phyloP scores from a whole-genome alignment of 2,888 invertebrate genomes.

The Nomada hirtipes region DNA sequence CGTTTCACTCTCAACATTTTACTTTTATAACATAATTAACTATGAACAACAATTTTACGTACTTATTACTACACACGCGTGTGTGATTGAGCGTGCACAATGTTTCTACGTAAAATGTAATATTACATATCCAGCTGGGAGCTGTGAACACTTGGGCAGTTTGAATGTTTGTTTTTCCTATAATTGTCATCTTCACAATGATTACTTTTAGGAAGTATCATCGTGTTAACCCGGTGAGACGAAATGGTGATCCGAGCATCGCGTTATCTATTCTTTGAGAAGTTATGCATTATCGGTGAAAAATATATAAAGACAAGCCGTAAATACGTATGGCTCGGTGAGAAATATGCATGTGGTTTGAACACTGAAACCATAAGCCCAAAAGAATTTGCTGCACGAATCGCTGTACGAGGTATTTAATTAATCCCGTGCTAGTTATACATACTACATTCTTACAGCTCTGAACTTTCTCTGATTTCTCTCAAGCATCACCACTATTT shows the following conservation, averaged over 20 bases:
- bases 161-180: constrained; percentile 74
- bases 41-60: constrained; percentile 67
- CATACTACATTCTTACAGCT: not conserved
- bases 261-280: not conserved
- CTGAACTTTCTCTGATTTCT: not conserved
- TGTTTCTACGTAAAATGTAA: constrained; percentile 76
- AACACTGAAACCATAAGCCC: not conserved
- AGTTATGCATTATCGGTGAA: not conserved
- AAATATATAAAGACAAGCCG: not conserved
- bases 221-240: constrained; percentile 32
- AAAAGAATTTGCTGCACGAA: not conserved
- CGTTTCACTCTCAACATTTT: constrained; percentile 59
- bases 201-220: constrained; percentile 48
- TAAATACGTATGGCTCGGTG: not conserved
- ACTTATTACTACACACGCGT: constrained; percentile 46
- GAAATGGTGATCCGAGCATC: not conserved
- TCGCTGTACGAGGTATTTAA: not conserved
- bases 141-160: constrained; percentile 83
- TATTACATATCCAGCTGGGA: constrained; percentile 72
- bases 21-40: constrained; percentile 61
- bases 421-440: constrained; percentile 1
- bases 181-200: constrained; percentile 56
- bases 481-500: not conserved
- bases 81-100: constrained; percentile 32
- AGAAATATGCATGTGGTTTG: not conserved